Conservation (phyloP, 2,797 vertebrate genomes). For the Rhabdophis nuchalis region DNA sequence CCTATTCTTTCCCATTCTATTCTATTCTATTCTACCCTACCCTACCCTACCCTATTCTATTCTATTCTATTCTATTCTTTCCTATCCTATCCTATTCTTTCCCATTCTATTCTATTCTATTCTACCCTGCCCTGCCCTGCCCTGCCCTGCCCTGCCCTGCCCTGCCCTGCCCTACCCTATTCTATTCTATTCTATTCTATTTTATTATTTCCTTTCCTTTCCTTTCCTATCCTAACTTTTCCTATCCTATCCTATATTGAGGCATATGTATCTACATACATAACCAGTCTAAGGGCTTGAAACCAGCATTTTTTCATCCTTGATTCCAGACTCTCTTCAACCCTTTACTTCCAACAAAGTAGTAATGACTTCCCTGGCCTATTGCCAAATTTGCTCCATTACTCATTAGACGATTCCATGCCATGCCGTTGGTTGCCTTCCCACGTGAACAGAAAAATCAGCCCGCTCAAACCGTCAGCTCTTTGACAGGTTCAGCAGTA, state of each 20-base stretch:
- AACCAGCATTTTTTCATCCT: constrained; percentile 29
- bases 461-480: neutral
- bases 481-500: neutral
- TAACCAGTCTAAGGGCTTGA: constrained; percentile 13
- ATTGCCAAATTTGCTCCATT: constrained; percentile 30
- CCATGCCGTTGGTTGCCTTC: constrained; percentile 19
- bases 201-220: too few species aligned
- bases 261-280: neutral
- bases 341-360: neutral
- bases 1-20: too few species aligned
- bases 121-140: too few species aligned
- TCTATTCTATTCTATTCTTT: too few species aligned
- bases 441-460: neutral
- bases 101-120: too few species aligned
- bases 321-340: neutral
- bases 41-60: too few species aligned
- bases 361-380: constrained; percentile 9
- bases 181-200: too few species aligned
- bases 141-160: too few species aligned
- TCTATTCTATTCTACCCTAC: too few species aligned
- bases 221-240: too few species aligned
- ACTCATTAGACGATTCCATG: constrained; percentile 13
- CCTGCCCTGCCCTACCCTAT: too few species aligned
- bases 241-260: neutral
- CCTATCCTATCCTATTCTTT: too few species aligned